Conservation (phyloP, 2,888 invertebrate species). For the Aethes cnicana region DNA sequence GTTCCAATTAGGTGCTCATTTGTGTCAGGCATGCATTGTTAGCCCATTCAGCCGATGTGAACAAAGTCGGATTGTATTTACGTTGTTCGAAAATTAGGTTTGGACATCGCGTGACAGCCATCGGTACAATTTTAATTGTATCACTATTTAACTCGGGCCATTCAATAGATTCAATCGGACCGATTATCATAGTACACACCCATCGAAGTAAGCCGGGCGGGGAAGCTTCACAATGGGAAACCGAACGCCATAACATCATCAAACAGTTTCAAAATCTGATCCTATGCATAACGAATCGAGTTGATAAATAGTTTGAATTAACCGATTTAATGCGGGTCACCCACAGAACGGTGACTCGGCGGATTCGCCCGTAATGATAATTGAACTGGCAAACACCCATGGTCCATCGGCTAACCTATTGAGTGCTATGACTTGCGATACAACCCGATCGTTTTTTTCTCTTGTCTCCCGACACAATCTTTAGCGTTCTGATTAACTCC, state of each 20-base stretch:
- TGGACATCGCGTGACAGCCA: conserved; percentile 43
- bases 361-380: conserved; percentile 76
- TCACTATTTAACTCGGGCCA: conserved; percentile 47
- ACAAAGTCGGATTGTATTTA: conserved; percentile 66
- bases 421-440: conserved; percentile 79
- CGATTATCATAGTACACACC: conserved; percentile 77
- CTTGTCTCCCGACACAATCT: conserved; percentile 81
- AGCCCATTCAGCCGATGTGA: conserved; percentile 66
- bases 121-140: conserved; percentile 32
- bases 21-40: conserved; percentile 75
- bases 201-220: conserved; percentile 74
- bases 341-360: conserved; percentile 76
- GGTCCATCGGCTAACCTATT: conserved; percentile 70
- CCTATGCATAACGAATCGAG: conserved; percentile 80
- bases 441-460: conserved; percentile 76
- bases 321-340: conserved; percentile 83
- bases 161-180: conserved; percentile 71
- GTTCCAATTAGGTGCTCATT: conserved; percentile 80
- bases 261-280: conserved; percentile 80
- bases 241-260: conserved; percentile 76
- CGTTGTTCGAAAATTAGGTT: conserved; percentile 55
- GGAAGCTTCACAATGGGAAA: conserved; percentile 62
- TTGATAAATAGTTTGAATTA: conserved; percentile 82
- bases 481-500: conserved; percentile 79
- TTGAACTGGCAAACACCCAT: conserved; percentile 82